phyloP scores from a whole-genome alignment of 1,140 invertebrate genomes.

The Cecropterus lyciades region DNA sequence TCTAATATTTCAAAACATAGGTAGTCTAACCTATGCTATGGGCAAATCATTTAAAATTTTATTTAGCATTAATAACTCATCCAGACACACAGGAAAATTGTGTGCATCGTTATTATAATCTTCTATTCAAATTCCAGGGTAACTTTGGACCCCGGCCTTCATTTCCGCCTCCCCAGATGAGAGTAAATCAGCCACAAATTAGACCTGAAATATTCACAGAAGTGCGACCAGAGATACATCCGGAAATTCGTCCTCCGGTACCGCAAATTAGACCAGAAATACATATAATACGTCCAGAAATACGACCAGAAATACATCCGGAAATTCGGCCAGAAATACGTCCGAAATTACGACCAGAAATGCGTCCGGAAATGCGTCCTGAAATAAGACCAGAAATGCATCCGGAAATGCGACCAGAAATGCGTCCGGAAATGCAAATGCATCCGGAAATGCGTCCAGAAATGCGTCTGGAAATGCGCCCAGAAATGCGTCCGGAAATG shows the following conservation, averaged over 20 bases:
- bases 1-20: no score
- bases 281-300: conserved; percentile 20
- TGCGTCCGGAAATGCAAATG: conserved; percentile 26
- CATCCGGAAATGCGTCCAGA: conserved; percentile 36
- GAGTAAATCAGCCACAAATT: conserved; percentile 33
- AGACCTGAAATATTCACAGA: conserved; percentile 36
- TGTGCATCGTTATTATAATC: no score
- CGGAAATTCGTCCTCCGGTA: conserved; percentile 17
- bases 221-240: conserved; percentile 34
- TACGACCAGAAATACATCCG: conserved; percentile 35
- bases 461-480: conserved; percentile 39
- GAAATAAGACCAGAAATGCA: conserved; percentile 36
- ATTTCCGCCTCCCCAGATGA: conserved; percentile 58
- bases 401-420: conserved; percentile 38
- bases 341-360: conserved; percentile 31
- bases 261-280: conserved; percentile 38
- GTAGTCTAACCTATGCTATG: no score
- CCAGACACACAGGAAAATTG: no score
- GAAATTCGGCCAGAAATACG: conserved; percentile 30
- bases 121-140: conserved; percentile 57
- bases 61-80: no score
- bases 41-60: no score
- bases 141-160: conserved; percentile 60
- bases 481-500: conserved; percentile 22
- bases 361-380: conserved; percentile 34